Evolutionary conservation across 2,888 invertebrate species (phyloP).

Genomic region (Papilio gigon): DNA sequence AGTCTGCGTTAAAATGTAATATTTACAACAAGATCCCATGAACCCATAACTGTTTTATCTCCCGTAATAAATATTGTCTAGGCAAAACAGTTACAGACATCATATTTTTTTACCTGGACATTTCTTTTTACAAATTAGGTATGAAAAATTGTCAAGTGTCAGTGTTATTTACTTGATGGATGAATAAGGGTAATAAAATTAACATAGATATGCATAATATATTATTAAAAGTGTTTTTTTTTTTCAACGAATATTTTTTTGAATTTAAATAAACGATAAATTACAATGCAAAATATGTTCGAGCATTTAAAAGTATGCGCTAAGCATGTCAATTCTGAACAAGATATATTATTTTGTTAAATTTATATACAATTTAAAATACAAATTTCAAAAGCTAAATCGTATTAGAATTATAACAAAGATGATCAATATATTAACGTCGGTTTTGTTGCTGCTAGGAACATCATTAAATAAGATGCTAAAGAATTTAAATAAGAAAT

Average conservation of each 20-base stretch:
- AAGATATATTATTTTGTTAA: constrained; percentile 27
- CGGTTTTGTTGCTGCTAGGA: not conserved
- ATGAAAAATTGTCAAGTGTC: not conserved
- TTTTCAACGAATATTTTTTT: constrained; percentile 15
- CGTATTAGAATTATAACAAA: constrained; percentile 33
- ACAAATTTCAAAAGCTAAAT: constrained; percentile 13
- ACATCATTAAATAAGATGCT: constrained; percentile 2
- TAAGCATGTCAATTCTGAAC: constrained; percentile 13
- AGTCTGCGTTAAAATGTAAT: no score
- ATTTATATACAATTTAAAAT: constrained; percentile 25
- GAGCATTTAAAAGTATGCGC: constrained; percentile 2
- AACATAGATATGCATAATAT: constrained; percentile 22
- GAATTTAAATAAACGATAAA: constrained; percentile 33
- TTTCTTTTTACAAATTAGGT: not conserved
- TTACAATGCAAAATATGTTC: constrained; percentile 18
- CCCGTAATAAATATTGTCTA: no score
- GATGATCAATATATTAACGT: constrained; percentile 27
- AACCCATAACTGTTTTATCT: no score
- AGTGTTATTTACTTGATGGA: not conserved
- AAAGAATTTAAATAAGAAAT: constrained; percentile 1
- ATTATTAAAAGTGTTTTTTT: constrained; percentile 19
- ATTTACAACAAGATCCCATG: no score
- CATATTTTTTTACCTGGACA: not conserved
- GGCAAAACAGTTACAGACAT: no score
- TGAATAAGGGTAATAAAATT: constrained; percentile 27